phyloP scores from a whole-genome alignment of 2,113 vertebrate species.

The Hippocampus comes region DNA sequence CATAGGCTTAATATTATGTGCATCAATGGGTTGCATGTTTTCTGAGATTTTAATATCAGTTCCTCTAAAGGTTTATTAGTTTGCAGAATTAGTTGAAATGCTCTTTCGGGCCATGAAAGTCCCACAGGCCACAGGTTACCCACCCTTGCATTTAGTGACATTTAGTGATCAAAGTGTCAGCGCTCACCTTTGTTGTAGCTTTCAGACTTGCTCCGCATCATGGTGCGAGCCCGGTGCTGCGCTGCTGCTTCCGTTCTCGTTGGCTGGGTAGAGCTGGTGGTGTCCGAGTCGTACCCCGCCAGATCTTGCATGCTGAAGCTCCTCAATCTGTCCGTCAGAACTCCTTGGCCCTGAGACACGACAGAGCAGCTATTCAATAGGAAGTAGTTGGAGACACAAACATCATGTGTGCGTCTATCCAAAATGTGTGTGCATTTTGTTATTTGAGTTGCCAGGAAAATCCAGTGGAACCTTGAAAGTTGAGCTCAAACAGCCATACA shows the following conservation, averaged over 20 bases:
- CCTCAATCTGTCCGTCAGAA: slow-evolving; percentile 90
- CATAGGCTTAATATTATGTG: no score
- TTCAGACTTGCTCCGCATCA: slow-evolving; percentile 87
- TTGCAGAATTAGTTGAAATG: not conserved
- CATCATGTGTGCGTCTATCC: not conserved
- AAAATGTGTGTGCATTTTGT: not conserved
- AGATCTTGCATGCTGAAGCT: slow-evolving; percentile 99
- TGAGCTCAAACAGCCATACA: no score
- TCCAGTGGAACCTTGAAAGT: no score
- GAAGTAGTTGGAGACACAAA: not conserved
- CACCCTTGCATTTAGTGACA: not conserved
- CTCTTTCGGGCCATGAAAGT: not conserved
- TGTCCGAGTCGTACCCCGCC: slow-evolving; percentile 82
- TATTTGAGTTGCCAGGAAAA: no score
- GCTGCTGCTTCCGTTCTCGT: slow-evolving; percentile 65
- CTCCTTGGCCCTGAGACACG: slow-evolving; percentile 84
- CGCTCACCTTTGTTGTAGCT: slow-evolving; percentile 80
- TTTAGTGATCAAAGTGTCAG: no score
- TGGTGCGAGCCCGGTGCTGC: slow-evolving; percentile 80
- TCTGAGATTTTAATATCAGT: no score
- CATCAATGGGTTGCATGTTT: no score
- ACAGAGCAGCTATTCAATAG: not conserved
- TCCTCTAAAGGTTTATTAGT: not conserved
- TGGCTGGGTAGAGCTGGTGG: slow-evolving; percentile 61
- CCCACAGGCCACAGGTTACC: not conserved